These are phyloP conservation scores for Drosophila sechellia DNA, from an alignment of 1,140 invertebrate species.

Conservation along the genomic window DNA sequence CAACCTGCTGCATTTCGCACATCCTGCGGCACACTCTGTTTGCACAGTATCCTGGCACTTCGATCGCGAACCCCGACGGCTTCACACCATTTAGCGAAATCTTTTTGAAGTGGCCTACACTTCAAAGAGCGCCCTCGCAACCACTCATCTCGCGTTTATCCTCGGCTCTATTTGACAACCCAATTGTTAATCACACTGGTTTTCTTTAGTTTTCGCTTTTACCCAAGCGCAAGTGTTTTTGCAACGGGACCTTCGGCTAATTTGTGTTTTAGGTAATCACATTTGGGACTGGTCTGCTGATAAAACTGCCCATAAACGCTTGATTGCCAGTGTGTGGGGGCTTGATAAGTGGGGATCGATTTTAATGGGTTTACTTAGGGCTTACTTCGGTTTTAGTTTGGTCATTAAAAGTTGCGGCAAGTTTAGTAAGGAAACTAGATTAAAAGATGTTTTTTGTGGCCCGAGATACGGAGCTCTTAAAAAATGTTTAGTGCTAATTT, in stretches of 20 bases:
- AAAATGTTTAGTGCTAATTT: constrained; percentile 10
- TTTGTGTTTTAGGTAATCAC: constrained; percentile 63
- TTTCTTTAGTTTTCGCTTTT: constrained; percentile 44
- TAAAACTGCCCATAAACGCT: constrained; percentile 28
- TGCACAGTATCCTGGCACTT: constrained; percentile 30
- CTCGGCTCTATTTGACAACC: constrained; percentile 17
- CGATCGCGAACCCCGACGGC: constrained; percentile 32
- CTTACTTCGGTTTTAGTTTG: constrained; percentile 13
- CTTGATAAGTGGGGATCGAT: constrained; percentile 40
- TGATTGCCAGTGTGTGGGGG: constrained; percentile 22
- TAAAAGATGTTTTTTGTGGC: constrained; percentile 26
- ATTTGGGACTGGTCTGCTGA: constrained; percentile 30
- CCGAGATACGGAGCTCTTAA: not conserved
- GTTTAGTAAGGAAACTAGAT: constrained; percentile 3
- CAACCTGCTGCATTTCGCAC: constrained; percentile 71
- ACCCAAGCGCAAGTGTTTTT: constrained; percentile 54
- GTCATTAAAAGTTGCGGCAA: constrained; percentile 21
- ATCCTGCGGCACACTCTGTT: constrained; percentile 69
- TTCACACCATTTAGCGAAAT: constrained; percentile 54
- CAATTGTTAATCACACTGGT: constrained; percentile 14
- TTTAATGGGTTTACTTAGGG: constrained; percentile 29
- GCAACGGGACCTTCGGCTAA: constrained; percentile 25
- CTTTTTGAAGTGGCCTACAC: constrained; percentile 54
- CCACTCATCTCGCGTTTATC: constrained; percentile 9
- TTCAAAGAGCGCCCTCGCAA: constrained; percentile 39